Evolutionary conservation across 2,113 vertebrate species (phyloP).

Genomic region (Typhlomys cinereus): DNA sequence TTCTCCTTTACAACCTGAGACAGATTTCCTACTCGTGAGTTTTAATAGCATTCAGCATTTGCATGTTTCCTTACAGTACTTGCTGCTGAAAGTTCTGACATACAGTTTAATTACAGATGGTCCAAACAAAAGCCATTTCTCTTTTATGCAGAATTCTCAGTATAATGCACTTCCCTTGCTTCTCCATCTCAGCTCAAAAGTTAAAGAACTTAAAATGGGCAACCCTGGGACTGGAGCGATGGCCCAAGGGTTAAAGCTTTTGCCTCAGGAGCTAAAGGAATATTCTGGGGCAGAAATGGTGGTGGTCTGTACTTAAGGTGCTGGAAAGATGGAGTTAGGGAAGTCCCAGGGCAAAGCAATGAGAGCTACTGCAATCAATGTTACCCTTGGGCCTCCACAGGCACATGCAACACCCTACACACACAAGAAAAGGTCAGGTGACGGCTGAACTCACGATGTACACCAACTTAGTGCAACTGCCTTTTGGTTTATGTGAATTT

Average conservation of each 20-base stretch:
- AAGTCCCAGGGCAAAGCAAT: too few species aligned
- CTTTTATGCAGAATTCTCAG: neutral
- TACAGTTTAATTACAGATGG: neutral
- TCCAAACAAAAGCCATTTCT: neutral
- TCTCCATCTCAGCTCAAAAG: neutral
- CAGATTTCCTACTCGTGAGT: neutral
- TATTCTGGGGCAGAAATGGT: too few species aligned
- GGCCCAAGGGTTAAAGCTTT: too few species aligned
- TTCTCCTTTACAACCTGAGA: neutral
- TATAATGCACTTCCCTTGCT: neutral
- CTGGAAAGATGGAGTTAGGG: too few species aligned
- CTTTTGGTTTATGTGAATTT: neutral
- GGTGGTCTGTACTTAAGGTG: too few species aligned
- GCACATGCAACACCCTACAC: neutral
- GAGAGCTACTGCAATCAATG: too few species aligned
- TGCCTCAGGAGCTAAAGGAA: too few species aligned
- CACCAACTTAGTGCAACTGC: neutral
- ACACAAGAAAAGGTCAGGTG: conserved; percentile 17
- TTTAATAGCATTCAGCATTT: neutral
- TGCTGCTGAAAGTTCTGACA: neutral
- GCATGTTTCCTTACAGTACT: neutral
- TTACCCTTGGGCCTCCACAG: too few species aligned
- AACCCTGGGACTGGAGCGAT: too few species aligned
- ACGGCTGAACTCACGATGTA: neutral
- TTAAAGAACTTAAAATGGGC: neutral